phyloP scores from a whole-genome alignment of 2,888 invertebrate genomes.

The Cephonodes hylas region DNA sequence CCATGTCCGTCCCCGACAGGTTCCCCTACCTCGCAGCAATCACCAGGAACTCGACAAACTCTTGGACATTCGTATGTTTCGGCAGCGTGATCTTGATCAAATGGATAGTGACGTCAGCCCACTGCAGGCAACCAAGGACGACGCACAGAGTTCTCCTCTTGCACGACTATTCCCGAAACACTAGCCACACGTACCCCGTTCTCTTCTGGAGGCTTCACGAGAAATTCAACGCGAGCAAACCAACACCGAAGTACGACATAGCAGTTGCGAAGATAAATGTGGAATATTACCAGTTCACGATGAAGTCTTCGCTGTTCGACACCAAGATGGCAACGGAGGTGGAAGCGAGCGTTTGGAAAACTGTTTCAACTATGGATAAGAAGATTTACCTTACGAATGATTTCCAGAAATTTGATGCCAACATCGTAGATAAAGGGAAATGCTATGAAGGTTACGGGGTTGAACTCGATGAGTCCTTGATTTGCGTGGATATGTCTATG shows the following conservation, averaged over 20 bases:
- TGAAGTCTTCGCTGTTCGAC: conserved; percentile 51
- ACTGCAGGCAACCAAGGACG: conserved; percentile 50
- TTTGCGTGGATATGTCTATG: conserved; percentile 56
- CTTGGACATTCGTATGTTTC: conserved; percentile 64
- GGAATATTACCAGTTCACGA: conserved; percentile 34
- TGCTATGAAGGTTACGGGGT: conserved; percentile 59
- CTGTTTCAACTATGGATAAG: conserved; percentile 61
- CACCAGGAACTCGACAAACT: conserved; percentile 44
- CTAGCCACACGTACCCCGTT: conserved; percentile 54
- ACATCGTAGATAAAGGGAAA: conserved; percentile 26
- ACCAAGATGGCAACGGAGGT: conserved; percentile 23
- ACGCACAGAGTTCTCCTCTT: conserved; percentile 57
- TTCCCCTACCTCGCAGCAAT: conserved; percentile 66
- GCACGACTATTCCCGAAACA: conserved; percentile 54
- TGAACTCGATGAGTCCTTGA: conserved; percentile 46
- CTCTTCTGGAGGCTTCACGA: conserved; percentile 64
- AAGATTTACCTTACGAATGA: conserved; percentile 62
- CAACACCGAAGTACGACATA: conserved; percentile 49
- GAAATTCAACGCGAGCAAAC: conserved; percentile 44
- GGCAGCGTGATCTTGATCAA: conserved; percentile 58
- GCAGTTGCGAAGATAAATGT: conserved; percentile 62
- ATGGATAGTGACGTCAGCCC: conserved; percentile 66
- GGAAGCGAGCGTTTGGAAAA: conserved; percentile 64
- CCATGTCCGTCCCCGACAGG: conserved; percentile 32
- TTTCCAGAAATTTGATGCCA: conserved; percentile 45